These are phyloP conservation scores for Diadema setosum DNA, from an alignment of 35 echinoderm and acorn worm species.

Conservation along the genomic window DNA sequence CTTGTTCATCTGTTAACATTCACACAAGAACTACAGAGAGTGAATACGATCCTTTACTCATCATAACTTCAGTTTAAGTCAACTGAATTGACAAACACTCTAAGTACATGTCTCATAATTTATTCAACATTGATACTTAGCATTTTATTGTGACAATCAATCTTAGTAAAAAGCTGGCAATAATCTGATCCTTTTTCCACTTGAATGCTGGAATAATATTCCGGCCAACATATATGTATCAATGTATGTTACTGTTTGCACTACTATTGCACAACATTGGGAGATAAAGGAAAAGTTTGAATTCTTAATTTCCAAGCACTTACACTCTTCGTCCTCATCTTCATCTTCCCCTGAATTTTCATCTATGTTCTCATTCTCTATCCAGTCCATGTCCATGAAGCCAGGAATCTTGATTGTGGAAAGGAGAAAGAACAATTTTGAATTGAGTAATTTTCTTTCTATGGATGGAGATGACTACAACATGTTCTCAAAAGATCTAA, in stretches of 20 bases:
- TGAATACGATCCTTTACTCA: no score
- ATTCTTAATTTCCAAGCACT: neutral
- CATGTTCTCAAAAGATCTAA: no score
- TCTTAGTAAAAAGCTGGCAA: neutral
- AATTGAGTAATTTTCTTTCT: no score
- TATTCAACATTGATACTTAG: no score
- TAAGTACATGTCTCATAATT: no score
- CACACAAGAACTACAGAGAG: no score
- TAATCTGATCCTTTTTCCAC: neutral
- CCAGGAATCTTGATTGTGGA: neutral
- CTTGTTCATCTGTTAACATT: no score
- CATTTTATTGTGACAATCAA: neutral
- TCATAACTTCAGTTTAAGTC: no score
- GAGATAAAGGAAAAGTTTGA: neutral
- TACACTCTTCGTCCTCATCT: neutral
- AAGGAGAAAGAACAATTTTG: no score
- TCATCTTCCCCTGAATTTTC: neutral
- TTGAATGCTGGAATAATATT: neutral
- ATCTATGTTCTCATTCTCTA: neutral
- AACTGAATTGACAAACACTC: no score
- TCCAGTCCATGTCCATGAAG: neutral
- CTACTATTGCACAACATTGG: neutral
- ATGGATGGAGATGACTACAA: no score
- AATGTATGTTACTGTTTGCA: neutral
- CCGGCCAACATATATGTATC: neutral